Evolutionary conservation across 2,888 invertebrate species (phyloP).

Genomic region (Alentia gelatinosa): DNA sequence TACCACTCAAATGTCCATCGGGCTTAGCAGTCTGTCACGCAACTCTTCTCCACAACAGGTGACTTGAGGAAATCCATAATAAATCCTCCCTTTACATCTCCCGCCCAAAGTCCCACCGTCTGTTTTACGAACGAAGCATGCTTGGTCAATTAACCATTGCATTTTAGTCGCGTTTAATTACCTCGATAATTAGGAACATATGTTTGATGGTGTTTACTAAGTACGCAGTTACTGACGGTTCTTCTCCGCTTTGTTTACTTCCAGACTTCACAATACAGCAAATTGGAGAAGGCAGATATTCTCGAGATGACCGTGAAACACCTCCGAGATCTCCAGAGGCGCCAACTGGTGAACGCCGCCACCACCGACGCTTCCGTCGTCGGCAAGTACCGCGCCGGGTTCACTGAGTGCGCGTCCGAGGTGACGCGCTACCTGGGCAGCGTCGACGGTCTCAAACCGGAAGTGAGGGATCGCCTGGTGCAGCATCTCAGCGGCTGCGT

Average conservation of each 20-base stretch:
- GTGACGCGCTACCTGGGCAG: slow-evolving; percentile 74
- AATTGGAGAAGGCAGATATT: slow-evolving; percentile 80
- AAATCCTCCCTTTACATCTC: too few relatives aligned
- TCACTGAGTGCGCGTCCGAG: slow-evolving; percentile 76
- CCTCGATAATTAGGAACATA: not conserved
- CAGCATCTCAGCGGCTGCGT: slow-evolving; percentile 73
- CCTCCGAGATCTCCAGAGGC: slow-evolving; percentile 71
- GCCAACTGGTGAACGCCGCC: slow-evolving; percentile 63
- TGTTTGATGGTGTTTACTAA: not conserved
- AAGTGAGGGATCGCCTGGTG: slow-evolving; percentile 71
- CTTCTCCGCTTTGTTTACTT: slow-evolving; percentile 58
- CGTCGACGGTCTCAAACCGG: slow-evolving; percentile 70
- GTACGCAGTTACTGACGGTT: not conserved
- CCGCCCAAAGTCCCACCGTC: too few relatives aligned
- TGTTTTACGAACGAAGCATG: too few relatives aligned
- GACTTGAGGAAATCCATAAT: too few relatives aligned
- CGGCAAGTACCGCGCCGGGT: slow-evolving; percentile 72
- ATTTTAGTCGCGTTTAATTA: not conserved
- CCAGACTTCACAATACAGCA: slow-evolving; percentile 77
- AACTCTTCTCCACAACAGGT: too few relatives aligned
- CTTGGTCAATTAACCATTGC: too few relatives aligned
- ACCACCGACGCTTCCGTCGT: slow-evolving; percentile 69
- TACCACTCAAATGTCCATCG: too few relatives aligned
- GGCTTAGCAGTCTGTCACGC: too few relatives aligned
- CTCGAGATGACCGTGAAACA: slow-evolving; percentile 79